Percentiles rank a stretch among this genome's conserved stretches.
Evolutionary conservation across 2,113 vertebrate genomes (phyloP).

Genomic region (Drymodes brunneopygia): DNA sequence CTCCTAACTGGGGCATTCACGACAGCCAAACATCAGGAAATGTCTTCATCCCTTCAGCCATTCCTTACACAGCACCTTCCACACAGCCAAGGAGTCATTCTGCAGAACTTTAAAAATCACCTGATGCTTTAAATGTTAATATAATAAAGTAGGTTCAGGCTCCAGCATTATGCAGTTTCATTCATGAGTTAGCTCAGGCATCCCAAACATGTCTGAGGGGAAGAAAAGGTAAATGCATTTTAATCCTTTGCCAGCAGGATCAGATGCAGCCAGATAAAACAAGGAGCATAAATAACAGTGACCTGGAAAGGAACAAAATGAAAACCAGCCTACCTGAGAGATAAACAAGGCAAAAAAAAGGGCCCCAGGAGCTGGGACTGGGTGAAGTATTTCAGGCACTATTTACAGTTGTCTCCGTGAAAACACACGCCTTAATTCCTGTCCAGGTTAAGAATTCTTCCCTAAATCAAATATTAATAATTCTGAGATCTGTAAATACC

Average conservation of each 20-base stretch:
- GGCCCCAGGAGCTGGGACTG: background rate
- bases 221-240: background rate
- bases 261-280: conserved; percentile 19
- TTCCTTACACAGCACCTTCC: background rate
- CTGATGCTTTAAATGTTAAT: background rate
- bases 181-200: background rate
- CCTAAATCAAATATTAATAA: conserved; percentile 20
- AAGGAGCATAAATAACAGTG: conserved; percentile 1
- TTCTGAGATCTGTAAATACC: conserved; percentile 26
- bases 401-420: background rate
- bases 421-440: background rate
- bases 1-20: background rate
- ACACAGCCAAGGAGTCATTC: background rate
- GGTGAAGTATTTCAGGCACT: background rate
- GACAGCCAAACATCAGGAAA: background rate
- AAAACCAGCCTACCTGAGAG: background rate
- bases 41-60: background rate
- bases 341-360: background rate
- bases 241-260: conserved; percentile 25
- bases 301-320: background rate
- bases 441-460: background rate
- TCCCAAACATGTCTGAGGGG: background rate
- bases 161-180: background rate
- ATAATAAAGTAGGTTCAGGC: background rate
- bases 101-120: background rate